Conservation (phyloP, 2,888 invertebrate species). For the Mythimna impura region DNA sequence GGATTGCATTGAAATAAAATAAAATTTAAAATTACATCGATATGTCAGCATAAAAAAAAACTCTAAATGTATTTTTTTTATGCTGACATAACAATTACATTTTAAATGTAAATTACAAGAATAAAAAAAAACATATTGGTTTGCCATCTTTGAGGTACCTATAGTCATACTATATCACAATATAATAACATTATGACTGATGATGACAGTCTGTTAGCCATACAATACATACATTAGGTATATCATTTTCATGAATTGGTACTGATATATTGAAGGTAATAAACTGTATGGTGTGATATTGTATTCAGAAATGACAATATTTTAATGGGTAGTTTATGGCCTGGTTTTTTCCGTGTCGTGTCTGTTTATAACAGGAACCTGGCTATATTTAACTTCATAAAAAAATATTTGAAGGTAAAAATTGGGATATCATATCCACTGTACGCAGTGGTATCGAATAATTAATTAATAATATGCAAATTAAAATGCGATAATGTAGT, state of each 20-base stretch:
- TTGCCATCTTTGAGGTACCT: not conserved
- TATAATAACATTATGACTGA: constrained; percentile 21
- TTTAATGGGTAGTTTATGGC: not conserved
- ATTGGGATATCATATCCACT: not conserved
- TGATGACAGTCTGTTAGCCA: constrained; percentile 9
- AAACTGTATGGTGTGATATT: constrained; percentile 22
- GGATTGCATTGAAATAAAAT: no score
- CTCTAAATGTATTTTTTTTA: no score
- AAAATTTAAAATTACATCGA: no score
- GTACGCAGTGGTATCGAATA: no score
- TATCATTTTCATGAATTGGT: constrained; percentile 12
- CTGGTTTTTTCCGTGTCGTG: not conserved
- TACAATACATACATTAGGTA: constrained; percentile 10
- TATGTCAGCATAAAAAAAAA: no score
- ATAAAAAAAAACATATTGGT: not conserved
- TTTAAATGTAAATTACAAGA: no score
- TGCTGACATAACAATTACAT: no score
- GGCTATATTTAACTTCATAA: not conserved
- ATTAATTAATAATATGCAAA: no score
- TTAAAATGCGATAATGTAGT: no score
- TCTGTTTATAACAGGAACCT: not conserved
- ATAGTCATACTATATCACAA: constrained; percentile 23
- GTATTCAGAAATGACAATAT: constrained; percentile 5
- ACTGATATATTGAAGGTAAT: constrained; percentile 40
- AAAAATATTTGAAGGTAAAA: not conserved